Base-by-base conservation (phyloP, 2,888 invertebrate genomes). In the Achlya flavicornis region DNA sequence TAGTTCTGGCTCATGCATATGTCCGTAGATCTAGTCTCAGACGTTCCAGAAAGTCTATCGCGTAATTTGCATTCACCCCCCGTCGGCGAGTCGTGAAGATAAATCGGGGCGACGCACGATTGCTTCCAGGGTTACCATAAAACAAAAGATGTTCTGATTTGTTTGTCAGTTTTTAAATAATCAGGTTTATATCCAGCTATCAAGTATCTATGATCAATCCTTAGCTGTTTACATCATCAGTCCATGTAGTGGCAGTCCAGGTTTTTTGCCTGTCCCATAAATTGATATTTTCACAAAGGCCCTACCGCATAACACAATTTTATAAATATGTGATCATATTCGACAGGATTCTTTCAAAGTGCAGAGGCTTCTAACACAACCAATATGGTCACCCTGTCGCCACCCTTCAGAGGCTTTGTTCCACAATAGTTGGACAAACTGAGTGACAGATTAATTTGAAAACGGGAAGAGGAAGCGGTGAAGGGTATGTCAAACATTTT, bases 11-110 rank as follows among this genome's bases (percentile, higher is more conserved):
- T 48, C 48, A 53, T 10, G 19, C 53, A 8, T 53, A 53, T 19
- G 19, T 53, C 19, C 19, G 8, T 53, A 53, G 41, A 41, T 3
- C 48, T 48, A 53, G 53, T 19, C 53, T 19, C 38, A 59, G 57
- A 59, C 16, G 26, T 32, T 57, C 35, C 57, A 57, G 63, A 63
- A 61, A 66, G 65, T 64, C 65, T 46, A n/a, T 63, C 67, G 58
- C 66, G 63, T 68, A 67, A 78, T 84, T 83, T 80, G 79, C 81
- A 84, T 83, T 72, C 83, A 64, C 64, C 77, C 79, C 75, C 68
- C 64, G 72, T 70, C 66, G 65, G 59, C 67, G 61, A 61, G 64
- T 65, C 67, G 67, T 64, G 69, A 71, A 79, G 83, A 80, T 71
- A 78, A 77, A 83, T 81, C 68, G 79, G 60, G 61, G 66, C 69